Base-by-base conservation (phyloP, 1,140 invertebrate species). In the Harpegnathos saltator region DNA sequence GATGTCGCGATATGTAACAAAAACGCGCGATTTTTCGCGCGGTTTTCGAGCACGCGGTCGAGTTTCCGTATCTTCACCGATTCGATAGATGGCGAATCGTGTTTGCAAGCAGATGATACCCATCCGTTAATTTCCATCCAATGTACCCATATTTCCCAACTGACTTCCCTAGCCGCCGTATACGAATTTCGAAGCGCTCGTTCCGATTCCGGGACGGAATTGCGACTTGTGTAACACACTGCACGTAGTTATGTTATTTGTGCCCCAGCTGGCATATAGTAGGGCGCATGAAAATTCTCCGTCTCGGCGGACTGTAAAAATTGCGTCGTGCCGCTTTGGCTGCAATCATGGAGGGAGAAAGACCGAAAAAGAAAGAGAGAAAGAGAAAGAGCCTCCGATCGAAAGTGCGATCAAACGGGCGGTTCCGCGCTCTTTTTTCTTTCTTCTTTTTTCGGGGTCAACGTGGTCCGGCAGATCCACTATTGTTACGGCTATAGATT, bases 161-260 rank as follows among this genome's bases (percentile, higher is more conserved):
- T 77, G 74, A 77, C 62, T 77, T 77, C 61, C 19, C 44, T n/a
- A 15, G 14, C 26, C 50, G 19, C 54, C 74, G 48, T 66, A 56
- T 59, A 50, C 54, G 66, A 50, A 81, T 81, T 81, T 59, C 77
- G 38, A 29, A 71, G 54, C 65, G 56, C 12, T 14, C 17, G 65
- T 71, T n/a, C 54, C 77, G 38, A 72, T 81, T 66, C 22, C 33
- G 38, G 33, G n/a, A n/a, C 33, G 15, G 54, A 77, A 65, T 77
- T 62, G 48, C 29, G 62, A 77, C 26, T 54, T 24, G 62, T 54
- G 65, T 59, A 59, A 71, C 65, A 59, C 44, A 48, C 77, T 72
- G 77, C 38, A 56, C 62, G 66, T 81, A 72, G 77, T 81, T 81
- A 72, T 33, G 77, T 80, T 59, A 80, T 81, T 72, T 80, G 77